phyloP scores from a whole-genome alignment of 2,888 invertebrate species.

The Ecliptopera silaceata region DNA sequence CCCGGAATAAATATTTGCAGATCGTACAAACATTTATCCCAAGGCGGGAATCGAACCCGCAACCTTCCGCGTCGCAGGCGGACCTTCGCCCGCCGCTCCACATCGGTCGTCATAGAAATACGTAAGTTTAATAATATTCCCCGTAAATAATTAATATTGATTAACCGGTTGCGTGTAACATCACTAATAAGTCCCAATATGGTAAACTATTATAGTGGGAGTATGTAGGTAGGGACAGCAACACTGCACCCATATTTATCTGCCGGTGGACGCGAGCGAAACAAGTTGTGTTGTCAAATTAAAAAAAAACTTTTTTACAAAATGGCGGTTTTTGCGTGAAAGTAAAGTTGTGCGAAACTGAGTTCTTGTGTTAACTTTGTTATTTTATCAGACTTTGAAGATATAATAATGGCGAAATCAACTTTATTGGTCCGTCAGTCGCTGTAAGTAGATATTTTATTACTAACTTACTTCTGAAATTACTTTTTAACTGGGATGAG shows the following conservation, averaged over 20 bases:
- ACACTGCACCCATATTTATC: slow-evolving; percentile 55
- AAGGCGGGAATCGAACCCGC: too few relatives aligned
- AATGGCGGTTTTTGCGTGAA: slow-evolving; percentile 37
- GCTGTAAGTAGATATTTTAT: slow-evolving; percentile 49
- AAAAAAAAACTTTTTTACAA: slow-evolving; percentile 17
- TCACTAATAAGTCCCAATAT: slow-evolving; percentile 47
- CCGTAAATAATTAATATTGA: too few relatives aligned
- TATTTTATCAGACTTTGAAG: slow-evolving; percentile 16
- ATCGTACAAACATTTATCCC: too few relatives aligned
- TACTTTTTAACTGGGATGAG: too few relatives aligned
- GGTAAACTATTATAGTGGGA: slow-evolving; percentile 47
- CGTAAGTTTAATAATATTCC: too few relatives aligned
- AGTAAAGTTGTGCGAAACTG: slow-evolving; percentile 24
- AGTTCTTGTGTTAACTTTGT: slow-evolving; percentile 23
- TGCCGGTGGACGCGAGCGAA: slow-evolving; percentile 40
- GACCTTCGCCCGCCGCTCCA: too few relatives aligned
- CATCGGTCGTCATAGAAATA: too few relatives aligned
- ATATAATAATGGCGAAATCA: slow-evolving; percentile 51
- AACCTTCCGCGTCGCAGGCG: too few relatives aligned
- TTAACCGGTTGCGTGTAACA: slow-evolving; percentile 35
- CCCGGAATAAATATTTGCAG: too few relatives aligned
- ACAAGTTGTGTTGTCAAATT: slow-evolving; percentile 21
- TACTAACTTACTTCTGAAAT: neutral
- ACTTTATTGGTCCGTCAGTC: slow-evolving; percentile 53
- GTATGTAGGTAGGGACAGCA: slow-evolving; percentile 26